Base-by-base conservation (phyloP, 2,113 vertebrate genomes). In the Bettongia penicillata region DNA sequence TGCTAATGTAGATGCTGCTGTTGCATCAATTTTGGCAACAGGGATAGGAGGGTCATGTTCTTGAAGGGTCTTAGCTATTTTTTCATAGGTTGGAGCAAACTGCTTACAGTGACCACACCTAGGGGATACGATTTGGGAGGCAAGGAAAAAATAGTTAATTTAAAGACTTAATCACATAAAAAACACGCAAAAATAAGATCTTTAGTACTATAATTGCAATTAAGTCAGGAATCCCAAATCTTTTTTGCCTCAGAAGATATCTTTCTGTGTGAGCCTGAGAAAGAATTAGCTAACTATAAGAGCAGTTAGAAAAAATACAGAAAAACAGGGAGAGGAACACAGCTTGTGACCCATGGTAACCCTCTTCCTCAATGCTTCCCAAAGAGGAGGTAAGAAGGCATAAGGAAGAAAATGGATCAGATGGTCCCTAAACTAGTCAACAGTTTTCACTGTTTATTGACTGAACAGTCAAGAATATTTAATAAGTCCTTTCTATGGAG, bases 21-120 rank as follows among this genome's bases (percentile, higher is more conserved):
- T 99, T 0, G 99, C 99, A 25, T 99, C 99, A 25, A 99, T 98
- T 98, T 99, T 99, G 89, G 99, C 99, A 51, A 99, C 99, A 51
- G 99, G 99, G 93, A 99, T 98, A 2, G 99, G 99, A 95, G 99
- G 99, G 90, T 99, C 99, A 0, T 99, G 99, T 95, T 99, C 99
- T 95, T 99, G 99, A 8, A 99, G 98, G 0, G 98, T 97, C 96
- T 98, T 98, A 10, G 99, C 99, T 1, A 99, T 99, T 93, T 99
- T 99, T 95, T 99, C 99, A 97, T 99, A 99, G 94, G 99, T 99
- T 0, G 99, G 99, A 93, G 99, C 99, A 98, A 99, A 99, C 98
- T 99, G 99, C 97, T 99, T 99, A 97, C 99, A 99, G 68, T 99
- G 99, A 49, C 99, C 99, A 8, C 99, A 99, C 99, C 99, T 99